phyloP scores from a whole-genome alignment of 2,888 invertebrate genomes.

The Amblyteles armatorius region DNA sequence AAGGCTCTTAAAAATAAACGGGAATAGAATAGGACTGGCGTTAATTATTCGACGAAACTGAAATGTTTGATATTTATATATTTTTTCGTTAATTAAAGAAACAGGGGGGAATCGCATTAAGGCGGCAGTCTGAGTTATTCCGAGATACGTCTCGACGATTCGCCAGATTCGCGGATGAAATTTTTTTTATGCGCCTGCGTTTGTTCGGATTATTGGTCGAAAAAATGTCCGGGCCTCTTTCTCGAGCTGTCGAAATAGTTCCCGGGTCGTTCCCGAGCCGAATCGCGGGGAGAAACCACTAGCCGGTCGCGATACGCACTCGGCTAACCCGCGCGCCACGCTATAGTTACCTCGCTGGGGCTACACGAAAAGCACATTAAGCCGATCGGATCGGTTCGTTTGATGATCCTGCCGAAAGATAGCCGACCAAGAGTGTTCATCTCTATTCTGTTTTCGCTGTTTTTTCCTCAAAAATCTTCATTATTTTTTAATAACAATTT shows the following conservation, averaged over 20 bases:
- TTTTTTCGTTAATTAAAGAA: not conserved
- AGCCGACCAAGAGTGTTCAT: slow-evolving; percentile 46
- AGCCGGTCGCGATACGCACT: slow-evolving; percentile 31
- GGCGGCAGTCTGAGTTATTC: not conserved
- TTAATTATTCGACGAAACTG: not conserved
- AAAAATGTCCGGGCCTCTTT: slow-evolving; percentile 35
- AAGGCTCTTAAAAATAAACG: no score
- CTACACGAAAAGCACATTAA: slow-evolving; percentile 80
- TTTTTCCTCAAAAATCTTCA: no score
- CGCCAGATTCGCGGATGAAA: not conserved
- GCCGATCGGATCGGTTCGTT: slow-evolving; percentile 75
- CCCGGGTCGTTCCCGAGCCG: slow-evolving; percentile 8
- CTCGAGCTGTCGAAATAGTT: slow-evolving; percentile 48
- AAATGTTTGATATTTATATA: slow-evolving; percentile 23
- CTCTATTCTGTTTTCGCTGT: not conserved
- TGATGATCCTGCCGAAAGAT: slow-evolving; percentile 77
- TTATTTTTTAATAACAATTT: no score
- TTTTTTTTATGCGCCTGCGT: not conserved
- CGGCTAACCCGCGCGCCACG: slow-evolving; percentile 19
- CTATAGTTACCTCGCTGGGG: slow-evolving; percentile 52
- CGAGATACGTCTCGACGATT: not conserved
- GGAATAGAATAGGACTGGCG: no score
- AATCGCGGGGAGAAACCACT: slow-evolving; percentile 24
- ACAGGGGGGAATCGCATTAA: not conserved
- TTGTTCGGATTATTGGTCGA: slow-evolving; percentile 18